A percentile compares a stretch with the other conserved stretches of the same genome.
These are phyloP conservation scores for Nesoenas mayeri DNA, from an alignment of 2,113 vertebrate genomes.

Conservation along the genomic window DNA sequence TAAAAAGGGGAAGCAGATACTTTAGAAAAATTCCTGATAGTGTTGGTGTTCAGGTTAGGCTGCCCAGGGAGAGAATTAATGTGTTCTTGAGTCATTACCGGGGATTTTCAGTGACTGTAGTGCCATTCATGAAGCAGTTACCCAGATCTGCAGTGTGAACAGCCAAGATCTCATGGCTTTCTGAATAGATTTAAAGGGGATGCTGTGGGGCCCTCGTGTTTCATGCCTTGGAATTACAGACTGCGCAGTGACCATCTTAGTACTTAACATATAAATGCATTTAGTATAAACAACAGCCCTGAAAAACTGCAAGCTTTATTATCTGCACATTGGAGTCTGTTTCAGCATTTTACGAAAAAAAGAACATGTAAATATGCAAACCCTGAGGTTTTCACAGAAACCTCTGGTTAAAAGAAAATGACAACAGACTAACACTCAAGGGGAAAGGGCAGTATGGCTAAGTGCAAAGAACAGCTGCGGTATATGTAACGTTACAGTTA, in stretches of 20 bases:
- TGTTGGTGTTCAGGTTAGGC: conserved; percentile 17
- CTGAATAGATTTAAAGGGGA: conserved; percentile 34
- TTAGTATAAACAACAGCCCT: conserved; percentile 18
- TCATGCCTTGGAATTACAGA: conserved; percentile 29
- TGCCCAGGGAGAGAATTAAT: conserved; percentile 26
- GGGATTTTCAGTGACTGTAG: conserved; percentile 15
- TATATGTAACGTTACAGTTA: not conserved
- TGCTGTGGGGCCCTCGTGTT: conserved; percentile 1
- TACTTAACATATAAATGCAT: conserved; percentile 16
- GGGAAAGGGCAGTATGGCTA: conserved; percentile 34
- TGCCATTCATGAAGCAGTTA: conserved; percentile 22
- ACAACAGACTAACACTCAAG: conserved; percentile 5
- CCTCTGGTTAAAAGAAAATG: conserved; percentile 26
- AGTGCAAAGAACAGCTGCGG: conserved; percentile 1
- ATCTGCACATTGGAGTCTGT: not conserved
- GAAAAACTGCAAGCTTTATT: conserved; percentile 15
- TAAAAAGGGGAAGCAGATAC: conserved; percentile 36
- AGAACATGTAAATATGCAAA: not conserved
- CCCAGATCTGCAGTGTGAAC: not conserved
- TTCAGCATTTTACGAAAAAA: conserved; percentile 4
- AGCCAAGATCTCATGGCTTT: conserved; percentile 19
- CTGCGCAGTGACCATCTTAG: conserved; percentile 1
- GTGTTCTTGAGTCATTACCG: not conserved
- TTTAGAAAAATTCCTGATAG: conserved; percentile 29
- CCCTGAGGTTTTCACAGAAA: conserved; percentile 8